These are phyloP conservation scores for Nothocercus nigrocapillus DNA, from an alignment of 2,113 vertebrate genomes.

Conservation along the genomic window DNA sequence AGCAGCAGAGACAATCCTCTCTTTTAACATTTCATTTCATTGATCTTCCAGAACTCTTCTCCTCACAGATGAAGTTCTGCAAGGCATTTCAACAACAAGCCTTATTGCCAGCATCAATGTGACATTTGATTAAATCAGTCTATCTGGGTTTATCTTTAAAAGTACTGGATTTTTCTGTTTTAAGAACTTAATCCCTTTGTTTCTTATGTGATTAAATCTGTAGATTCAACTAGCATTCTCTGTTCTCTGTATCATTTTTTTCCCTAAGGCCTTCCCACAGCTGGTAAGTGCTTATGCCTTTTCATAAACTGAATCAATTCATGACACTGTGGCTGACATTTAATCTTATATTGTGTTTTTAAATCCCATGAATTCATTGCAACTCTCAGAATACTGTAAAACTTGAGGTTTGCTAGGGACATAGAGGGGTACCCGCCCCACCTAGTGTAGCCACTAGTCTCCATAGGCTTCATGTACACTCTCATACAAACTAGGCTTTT, in stretches of 20 bases:
- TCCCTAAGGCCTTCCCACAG: neutral
- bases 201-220: constrained; percentile 47
- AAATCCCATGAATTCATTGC: neutral
- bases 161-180: constrained; percentile 32
- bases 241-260: constrained; percentile 23
- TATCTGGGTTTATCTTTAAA: constrained; percentile 47
- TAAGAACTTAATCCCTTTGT: constrained; percentile 64
- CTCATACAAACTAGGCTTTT: neutral
- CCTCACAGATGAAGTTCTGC: neutral
- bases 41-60: neutral
- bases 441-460: neutral
- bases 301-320: neutral
- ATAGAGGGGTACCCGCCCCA: neutral
- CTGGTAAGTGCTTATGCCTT: neutral
- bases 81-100: neutral
- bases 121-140: constrained; percentile 57
- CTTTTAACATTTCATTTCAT: constrained; percentile 11
- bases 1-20: neutral
- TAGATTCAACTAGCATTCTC: constrained; percentile 41
- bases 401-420: neutral
- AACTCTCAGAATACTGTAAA: neutral
- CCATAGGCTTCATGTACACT: neutral
- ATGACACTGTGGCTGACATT: neutral
- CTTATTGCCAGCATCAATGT: constrained; percentile 9
- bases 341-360: neutral